phyloP scores from a whole-genome alignment of 2,797 vertebrate genomes.

The Acanthis flammea region DNA sequence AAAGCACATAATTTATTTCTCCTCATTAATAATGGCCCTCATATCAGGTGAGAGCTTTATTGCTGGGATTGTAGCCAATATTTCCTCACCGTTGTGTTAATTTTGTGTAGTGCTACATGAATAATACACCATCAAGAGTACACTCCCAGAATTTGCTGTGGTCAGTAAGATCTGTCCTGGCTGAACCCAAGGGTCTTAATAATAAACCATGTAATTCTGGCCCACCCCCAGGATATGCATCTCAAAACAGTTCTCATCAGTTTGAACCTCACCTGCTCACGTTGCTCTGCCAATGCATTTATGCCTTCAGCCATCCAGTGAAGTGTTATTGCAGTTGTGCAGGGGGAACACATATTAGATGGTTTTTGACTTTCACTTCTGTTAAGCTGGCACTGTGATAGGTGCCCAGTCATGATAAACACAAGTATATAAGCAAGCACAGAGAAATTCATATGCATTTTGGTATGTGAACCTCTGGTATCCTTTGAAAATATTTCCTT shows the following conservation, averaged over 20 bases:
- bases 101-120: not conserved
- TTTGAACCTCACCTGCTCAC: not conserved
- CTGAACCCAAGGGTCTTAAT: not conserved
- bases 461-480: not conserved
- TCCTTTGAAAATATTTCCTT: conserved; percentile 39
- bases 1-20: not conserved
- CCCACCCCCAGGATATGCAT: not conserved
- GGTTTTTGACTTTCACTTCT: not conserved
- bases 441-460: not conserved
- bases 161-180: not conserved
- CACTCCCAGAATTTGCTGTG: not conserved
- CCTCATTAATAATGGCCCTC: not conserved
- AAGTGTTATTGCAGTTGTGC: not conserved
- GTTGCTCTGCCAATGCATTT: not conserved
- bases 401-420: not conserved
- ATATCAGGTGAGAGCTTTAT: not conserved
- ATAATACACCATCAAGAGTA: not conserved
- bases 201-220: not conserved
- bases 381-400: not conserved
- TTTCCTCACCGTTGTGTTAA: not conserved
- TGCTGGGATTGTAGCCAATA: not conserved
- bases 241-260: not conserved
- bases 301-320: not conserved
- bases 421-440: not conserved
- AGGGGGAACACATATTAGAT: not conserved